Evolutionary conservation across 1,140 invertebrate genomes (phyloP), one percentile per base, ranked within the genome.

Genomic region (Gryon sp.): DNA sequence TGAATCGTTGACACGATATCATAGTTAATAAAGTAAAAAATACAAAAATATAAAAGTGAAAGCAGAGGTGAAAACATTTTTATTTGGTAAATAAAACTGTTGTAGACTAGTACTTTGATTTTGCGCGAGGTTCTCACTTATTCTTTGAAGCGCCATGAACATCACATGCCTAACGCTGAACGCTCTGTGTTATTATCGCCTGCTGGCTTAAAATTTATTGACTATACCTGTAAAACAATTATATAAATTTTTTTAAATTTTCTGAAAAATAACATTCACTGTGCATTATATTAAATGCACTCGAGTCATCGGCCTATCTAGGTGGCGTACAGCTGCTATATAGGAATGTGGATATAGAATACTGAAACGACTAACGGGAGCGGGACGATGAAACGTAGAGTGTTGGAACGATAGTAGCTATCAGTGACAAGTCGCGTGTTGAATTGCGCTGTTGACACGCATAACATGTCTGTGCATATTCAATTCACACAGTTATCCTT

Each of bases 231-330:
- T 82, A 86, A 88, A 88, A 88, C 86, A 88, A 88, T 88, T 88
- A 88, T 87, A 87, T 88, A 88, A 87, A 88, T 88, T 88, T 81
- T 79, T 55, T 53, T 57, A 72, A 86, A 87, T 88, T 88, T 87
- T 83, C 79, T 26, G 82, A 85, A 87, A 87, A 87, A 87, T n/a
- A n/a, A 55, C 84, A 80, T 81, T 81, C 68, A 69, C 76, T 55
- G 62, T 60, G 82, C 76, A 77, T 83, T 86, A 86, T 84, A 87
- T 87, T 86, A 87, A 87, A 87, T 79, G 83, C 83, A 83, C 80
- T 76, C 80, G 80, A 83, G 83, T 76, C 82, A 82, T 74, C 68
- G 79, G 78, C 65, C 72, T 75, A 69, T n/a, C n/a, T n/a, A n/a
- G 76, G 70, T 66, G 53, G 68, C 30, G 38, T 6, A n/a, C n/a